Evolutionary conservation across 2,888 invertebrate genomes (phyloP).

Genomic region (Subacronicta megacephala): DNA sequence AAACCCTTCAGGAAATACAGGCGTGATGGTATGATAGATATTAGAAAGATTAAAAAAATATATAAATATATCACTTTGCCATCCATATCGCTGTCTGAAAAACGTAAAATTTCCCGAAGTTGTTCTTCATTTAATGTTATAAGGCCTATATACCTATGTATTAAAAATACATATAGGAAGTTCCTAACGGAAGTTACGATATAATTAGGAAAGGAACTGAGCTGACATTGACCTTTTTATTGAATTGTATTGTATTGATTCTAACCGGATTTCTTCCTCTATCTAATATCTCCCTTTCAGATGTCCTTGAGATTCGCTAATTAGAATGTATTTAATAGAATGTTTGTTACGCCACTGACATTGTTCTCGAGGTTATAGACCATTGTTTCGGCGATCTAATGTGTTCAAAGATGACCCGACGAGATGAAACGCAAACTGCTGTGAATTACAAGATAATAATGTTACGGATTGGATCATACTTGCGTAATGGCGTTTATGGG

Average conservation of each 20-base stretch:
- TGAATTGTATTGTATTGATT: background rate
- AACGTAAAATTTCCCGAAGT: no score
- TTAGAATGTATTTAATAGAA: slow-evolving; percentile 41
- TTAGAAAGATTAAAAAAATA: no score
- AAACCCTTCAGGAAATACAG: no score
- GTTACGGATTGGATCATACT: slow-evolving; percentile 44
- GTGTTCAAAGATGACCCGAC: slow-evolving; percentile 46
- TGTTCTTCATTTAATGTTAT: no score
- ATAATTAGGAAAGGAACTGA: background rate
- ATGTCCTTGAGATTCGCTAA: slow-evolving; percentile 36
- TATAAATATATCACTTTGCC: no score
- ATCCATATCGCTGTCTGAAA: no score
- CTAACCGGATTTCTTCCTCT: background rate
- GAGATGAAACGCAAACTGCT: slow-evolving; percentile 38
- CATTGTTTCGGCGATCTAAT: slow-evolving; percentile 59
- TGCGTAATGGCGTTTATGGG: slow-evolving; percentile 34
- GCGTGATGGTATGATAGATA: no score
- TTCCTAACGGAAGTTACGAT: background rate
- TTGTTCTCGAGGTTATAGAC: slow-evolving; percentile 52
- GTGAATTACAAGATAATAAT: slow-evolving; percentile 40
- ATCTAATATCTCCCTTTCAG: slow-evolving; percentile 21
- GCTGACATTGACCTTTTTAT: background rate
- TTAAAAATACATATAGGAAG: no score
- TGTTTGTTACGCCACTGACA: slow-evolving; percentile 50
- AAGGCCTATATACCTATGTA: no score